These are phyloP conservation scores for Etheostoma perlongum DNA, from an alignment of 2,797 vertebrate genomes.

Conservation along the genomic window DNA sequence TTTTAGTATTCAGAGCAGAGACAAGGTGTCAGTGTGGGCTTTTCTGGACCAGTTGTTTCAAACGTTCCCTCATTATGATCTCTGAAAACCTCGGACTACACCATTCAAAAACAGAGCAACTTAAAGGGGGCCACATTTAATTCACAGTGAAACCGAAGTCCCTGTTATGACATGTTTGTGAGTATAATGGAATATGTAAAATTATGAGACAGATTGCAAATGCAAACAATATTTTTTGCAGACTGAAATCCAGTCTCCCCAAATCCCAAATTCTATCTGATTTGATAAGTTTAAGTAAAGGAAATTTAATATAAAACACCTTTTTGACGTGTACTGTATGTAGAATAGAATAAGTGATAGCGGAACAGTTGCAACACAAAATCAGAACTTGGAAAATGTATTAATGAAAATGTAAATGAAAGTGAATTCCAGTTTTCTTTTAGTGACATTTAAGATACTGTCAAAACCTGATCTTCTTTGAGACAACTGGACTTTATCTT, in stretches of 20 bases:
- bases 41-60: conserved; percentile 4
- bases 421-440: conserved; percentile 1
- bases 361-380: background rate
- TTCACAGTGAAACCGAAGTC: background rate
- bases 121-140: background rate
- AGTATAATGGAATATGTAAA: background rate
- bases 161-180: background rate
- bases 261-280: background rate
- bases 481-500: background rate
- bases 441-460: background rate
- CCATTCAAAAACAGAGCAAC: background rate
- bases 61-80: conserved; percentile 1
- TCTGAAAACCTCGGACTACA: background rate
- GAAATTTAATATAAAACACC: background rate
- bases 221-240: background rate
- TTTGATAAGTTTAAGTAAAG: background rate
- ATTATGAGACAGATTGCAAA: background rate
- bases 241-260: background rate
- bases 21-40: background rate
- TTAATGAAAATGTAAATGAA: background rate
- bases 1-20: conserved; percentile 2
- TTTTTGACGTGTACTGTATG: background rate
- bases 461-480: background rate
- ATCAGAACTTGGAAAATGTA: background rate
- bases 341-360: background rate